These are phyloP conservation scores for Montifringilla adamsi DNA, from an alignment of 2,113 vertebrate genomes.

Conservation along the genomic window DNA sequence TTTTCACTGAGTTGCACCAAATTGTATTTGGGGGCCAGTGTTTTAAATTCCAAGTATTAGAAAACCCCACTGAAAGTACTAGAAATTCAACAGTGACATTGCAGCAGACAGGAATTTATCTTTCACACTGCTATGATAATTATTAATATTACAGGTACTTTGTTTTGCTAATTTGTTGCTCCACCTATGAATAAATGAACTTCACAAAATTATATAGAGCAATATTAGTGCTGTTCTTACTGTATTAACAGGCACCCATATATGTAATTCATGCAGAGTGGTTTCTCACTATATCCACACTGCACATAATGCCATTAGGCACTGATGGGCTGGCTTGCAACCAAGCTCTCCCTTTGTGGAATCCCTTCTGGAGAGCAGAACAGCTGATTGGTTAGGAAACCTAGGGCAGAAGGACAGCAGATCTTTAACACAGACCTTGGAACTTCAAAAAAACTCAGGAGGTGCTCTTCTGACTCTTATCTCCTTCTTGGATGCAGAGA, in stretches of 20 bases:
- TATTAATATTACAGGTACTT: slow-evolving; percentile 55
- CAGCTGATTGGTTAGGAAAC: neutral
- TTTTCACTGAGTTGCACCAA: neutral
- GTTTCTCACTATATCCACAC: slow-evolving; percentile 6
- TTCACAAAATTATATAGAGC: slow-evolving; percentile 14
- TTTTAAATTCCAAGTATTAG: neutral
- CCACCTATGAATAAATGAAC: slow-evolving; percentile 53
- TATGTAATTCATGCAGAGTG: slow-evolving; percentile 25
- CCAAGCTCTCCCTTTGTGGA: neutral
- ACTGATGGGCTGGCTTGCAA: slow-evolving; percentile 12
- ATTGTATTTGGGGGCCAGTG: neutral
- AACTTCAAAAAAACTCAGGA: neutral
- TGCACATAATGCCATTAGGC: slow-evolving; percentile 28
- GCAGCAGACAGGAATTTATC: slow-evolving; percentile 19
- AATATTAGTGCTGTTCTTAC: slow-evolving; percentile 30
- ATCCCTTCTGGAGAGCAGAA: neutral
- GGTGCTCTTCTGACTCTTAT: neutral
- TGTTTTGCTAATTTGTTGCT: slow-evolving; percentile 57
- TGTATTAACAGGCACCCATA: slow-evolving; percentile 43
- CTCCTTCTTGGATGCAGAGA: neutral
- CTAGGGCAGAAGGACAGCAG: neutral
- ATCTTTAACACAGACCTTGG: neutral
- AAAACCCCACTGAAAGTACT: neutral
- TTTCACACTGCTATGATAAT: neutral
- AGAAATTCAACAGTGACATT: slow-evolving; percentile 26